Evolutionary conservation across 2,113 vertebrate genomes (phyloP).

Genomic region (Lanius collurio): DNA sequence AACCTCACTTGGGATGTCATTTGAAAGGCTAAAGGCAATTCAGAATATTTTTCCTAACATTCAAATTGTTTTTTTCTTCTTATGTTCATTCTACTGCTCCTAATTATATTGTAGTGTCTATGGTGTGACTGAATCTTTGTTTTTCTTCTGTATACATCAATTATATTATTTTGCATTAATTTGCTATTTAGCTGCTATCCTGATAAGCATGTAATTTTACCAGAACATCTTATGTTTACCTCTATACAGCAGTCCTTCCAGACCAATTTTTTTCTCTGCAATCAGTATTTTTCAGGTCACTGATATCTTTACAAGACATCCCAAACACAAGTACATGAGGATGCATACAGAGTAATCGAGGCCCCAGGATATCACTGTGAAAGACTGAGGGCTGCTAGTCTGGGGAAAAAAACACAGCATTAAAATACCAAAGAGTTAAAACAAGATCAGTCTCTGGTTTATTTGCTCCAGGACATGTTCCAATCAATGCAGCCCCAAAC

Average conservation of each 20-base stretch:
- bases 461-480: background rate
- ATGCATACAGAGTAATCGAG: background rate
- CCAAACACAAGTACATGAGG: background rate
- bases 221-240: background rate
- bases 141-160: background rate
- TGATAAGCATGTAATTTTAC: background rate
- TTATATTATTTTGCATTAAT: background rate
- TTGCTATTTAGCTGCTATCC: background rate
- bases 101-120: background rate
- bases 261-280: background rate
- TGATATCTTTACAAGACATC: background rate
- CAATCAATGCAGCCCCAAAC: background rate
- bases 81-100: constrained; percentile 11
- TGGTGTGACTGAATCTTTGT: background rate
- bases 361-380: background rate
- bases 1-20: background rate
- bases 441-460: background rate
- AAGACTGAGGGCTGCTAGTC: background rate
- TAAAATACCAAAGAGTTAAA: background rate
- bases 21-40: constrained; percentile 4
- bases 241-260: background rate
- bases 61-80: background rate
- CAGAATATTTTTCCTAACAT: background rate
- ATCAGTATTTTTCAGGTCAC: background rate
- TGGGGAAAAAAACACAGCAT: background rate